phyloP scores from a whole-genome alignment of 2,888 invertebrate genomes.

The Tipula vernalis region DNA sequence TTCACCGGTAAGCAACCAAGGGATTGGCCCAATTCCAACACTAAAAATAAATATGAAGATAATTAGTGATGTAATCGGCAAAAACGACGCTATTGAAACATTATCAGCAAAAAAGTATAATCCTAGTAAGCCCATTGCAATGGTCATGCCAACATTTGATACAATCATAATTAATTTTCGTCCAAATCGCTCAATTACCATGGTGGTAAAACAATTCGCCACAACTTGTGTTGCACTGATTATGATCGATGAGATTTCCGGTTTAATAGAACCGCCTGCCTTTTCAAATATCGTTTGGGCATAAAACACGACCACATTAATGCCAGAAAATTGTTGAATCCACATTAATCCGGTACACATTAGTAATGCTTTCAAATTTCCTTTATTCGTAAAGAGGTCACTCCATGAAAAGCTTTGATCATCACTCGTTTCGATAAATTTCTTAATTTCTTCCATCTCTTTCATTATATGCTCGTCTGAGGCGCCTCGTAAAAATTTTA shows the following conservation, averaged over 20 bases:
- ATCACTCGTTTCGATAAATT: background rate
- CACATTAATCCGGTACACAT: background rate
- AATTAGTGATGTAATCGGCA: background rate
- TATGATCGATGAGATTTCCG: background rate
- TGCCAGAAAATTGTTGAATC: background rate
- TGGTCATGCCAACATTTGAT: background rate
- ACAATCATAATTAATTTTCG: background rate
- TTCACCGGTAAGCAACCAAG: background rate
- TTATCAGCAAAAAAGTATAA: background rate
- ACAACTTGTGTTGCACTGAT: background rate
- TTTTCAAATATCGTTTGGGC: background rate
- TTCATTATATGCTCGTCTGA: background rate
- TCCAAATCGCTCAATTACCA: background rate
- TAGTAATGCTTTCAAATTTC: background rate
- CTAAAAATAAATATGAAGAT: background rate
- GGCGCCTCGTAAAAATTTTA: background rate
- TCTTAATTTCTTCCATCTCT: background rate
- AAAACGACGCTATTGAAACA: background rate
- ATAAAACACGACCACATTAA: background rate
- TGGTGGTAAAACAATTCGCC: background rate
- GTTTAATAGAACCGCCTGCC: background rate
- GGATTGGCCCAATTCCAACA: background rate
- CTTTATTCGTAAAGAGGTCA: background rate
- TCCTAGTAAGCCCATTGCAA: background rate
- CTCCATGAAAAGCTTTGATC: background rate